Base-by-base conservation (phyloP, 2,113 vertebrate genomes). In the Tragelaphus buxtoni region DNA sequence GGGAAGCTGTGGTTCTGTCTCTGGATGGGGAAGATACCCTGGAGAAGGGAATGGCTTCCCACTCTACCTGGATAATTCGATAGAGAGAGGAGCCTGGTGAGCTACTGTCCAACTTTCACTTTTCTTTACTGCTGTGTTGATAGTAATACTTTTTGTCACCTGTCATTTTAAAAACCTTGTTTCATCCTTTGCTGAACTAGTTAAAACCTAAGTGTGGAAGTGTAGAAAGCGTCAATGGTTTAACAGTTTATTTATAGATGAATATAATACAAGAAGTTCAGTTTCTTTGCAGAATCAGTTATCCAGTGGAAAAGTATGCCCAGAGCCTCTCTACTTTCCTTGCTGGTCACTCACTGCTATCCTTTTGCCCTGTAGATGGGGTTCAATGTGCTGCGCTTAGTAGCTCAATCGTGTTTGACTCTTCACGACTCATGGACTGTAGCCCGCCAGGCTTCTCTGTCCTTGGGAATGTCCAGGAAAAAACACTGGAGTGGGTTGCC, bases 181-280 rank as follows among this genome's bases (percentile, higher is more conserved):
- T 42, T 74, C 10, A 74, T 74, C 69, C 69, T 42, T 74, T 74
- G 20, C 69, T 74, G 69, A 74, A 74, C 35, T 74, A 69, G n/a
- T 65, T 69, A 69, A 69, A 69, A 69, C 65, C 65, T 69, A 35
- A 69, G 4, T 39, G 65, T 22, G n/a, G 9, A 39, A 69, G n/a
- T 69, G 4, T 69, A 74, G 69, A 74, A 42, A 74, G 35, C 0
- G 0, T 26, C 22, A 0, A 26, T 42, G 22, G 35, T 7, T 42
- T 74, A 22, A 72, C 20, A 69, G 65, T 74, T 74, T 42, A 26
- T 26, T 74, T 74, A 42, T 74, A 74, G 69, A 13, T 26, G 35
- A 74, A 74, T 74, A 74, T 7, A 74, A 11, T 74, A 74, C 35
- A 39, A 42, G 69, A 42, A 74, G 35, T 74, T 74, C 65, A 22